Conservation (phyloP, 53 echinoderm and acorn worm genomes). For the Temnopleurus reevesii region DNA sequence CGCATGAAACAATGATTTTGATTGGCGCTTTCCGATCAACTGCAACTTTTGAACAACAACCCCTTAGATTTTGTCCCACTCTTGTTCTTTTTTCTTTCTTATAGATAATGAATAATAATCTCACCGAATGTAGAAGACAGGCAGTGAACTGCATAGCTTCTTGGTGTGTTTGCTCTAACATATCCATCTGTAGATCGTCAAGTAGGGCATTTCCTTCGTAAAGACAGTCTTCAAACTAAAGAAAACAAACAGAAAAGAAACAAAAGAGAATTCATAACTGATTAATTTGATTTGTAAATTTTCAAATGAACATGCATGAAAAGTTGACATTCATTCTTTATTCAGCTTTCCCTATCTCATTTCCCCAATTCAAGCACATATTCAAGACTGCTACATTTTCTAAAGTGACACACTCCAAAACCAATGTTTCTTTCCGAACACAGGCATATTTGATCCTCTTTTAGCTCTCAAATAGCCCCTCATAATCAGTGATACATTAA, state of each 20-base stretch:
- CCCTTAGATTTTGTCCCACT: too few relatives aligned
- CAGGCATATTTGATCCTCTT: conserved; percentile 27
- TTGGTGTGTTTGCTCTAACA: conserved; percentile 98
- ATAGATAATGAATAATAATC: too few relatives aligned
- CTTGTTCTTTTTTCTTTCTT: too few relatives aligned
- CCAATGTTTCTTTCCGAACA: not conserved
- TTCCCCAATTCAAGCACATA: not conserved
- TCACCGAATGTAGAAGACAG: conserved; percentile 75
- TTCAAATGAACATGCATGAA: too few relatives aligned
- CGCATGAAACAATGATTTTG: too few relatives aligned
- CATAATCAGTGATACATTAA: not conserved
- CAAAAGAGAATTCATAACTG: not conserved
- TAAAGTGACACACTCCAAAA: not conserved
- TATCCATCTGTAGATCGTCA: conserved; percentile 94
- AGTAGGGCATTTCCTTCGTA: conserved; percentile 85
- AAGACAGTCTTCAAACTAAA: conserved; percentile 92
- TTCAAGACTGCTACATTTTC: not conserved
- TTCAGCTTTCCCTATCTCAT: too few relatives aligned
- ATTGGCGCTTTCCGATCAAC: too few relatives aligned
- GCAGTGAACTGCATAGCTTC: conserved; percentile 99
- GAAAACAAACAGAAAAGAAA: not conserved
- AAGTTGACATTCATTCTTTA: too few relatives aligned
- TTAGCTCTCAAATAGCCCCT: not conserved
- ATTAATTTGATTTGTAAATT: not conserved
- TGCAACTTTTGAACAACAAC: too few relatives aligned